Evolutionary conservation across 2,888 invertebrate genomes (phyloP), one percentile per base, ranked within the genome.

Genomic region (Arctia plantaginis): DNA sequence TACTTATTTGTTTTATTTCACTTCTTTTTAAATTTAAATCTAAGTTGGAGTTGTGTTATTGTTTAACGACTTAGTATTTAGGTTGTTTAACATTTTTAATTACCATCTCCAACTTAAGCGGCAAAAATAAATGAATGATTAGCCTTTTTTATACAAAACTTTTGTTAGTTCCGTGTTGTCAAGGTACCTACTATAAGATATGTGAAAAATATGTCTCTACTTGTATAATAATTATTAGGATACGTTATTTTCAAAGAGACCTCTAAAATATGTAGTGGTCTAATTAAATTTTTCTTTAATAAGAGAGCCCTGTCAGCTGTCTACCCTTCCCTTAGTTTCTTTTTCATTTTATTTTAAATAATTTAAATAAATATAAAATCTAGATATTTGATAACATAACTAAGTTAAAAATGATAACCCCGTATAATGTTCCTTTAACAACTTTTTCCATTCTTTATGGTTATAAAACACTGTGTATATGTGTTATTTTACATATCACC

Each of bases 1-100:
- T 66, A 59, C 15, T 75, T 35, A 69, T 62, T 71, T 65, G 8
- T 39, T 51, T 67, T 62, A 30, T 44, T 74, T 59, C 3, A 33
- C n/a, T 33, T 69, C 18, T 33, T 69, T 66, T 44, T 18, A 47
- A 69, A 73, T 69, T 73, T 64, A 73, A 44, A 64, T 64, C 41
- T 51, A 68, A 59, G 18, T 62, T 62, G 3, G 55, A 69, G 59
- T 69, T 41, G 15, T 69, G 39, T 39, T 41, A 30, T 59, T 69
- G 30, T 59, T 69, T 69, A 27, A 69, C 41, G 59, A 62, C 41
- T 62, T 41, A 55, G 51, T 69, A n/a, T 69, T 55, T 55, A n/a
- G 30, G 20, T 18, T 30, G 23, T 51, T 44, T 35, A n/a, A 47
- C 33, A 8, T 69, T 69, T 68, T 33, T 51, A 51, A 68, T 51